Conservation (phyloP, 2,797 vertebrate genomes). For the Megalops cyprinoides region DNA sequence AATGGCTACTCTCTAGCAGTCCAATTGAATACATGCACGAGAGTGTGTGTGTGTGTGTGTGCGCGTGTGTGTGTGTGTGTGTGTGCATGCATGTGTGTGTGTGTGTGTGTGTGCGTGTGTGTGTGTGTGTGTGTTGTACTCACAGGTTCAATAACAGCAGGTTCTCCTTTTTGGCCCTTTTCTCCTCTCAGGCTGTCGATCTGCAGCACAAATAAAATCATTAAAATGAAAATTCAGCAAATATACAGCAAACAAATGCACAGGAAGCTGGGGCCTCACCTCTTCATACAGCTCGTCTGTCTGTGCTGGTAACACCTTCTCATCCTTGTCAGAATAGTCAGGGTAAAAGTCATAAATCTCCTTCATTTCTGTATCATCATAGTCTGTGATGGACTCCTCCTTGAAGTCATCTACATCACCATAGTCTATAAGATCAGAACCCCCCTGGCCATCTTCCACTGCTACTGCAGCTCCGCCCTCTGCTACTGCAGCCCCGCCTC, state of each 20-base stretch:
- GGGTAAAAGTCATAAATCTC: conserved; percentile 69
- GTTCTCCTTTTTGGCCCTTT: conserved; percentile 97
- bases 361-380: conserved; percentile 67
- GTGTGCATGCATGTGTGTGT: not conserved
- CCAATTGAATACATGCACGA: not conserved
- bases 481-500: too few species aligned
- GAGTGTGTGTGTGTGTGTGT: not conserved
- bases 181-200: conserved; percentile 85
- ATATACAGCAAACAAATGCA: not conserved
- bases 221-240: too few species aligned
- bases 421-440: conserved; percentile 36
- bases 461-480: not conserved
- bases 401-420: conserved; percentile 64
- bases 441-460: conserved; percentile 28
- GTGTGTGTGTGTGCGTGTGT: not conserved
- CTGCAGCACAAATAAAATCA: conserved; percentile 69
- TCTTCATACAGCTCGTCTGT: conserved; percentile 78
- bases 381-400: conserved; percentile 75
- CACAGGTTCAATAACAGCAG: conserved; percentile 95
- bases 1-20: not conserved
- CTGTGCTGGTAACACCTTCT: conserved; percentile 79
- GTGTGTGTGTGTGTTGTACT: conserved; percentile 58
- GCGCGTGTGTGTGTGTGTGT: conserved; percentile 20
- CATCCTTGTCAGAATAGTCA: conserved; percentile 32
- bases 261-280: conserved; percentile 60